A percentile compares a stretch with the other conserved stretches of the same genome.
These are phyloP conservation scores for Aegithalos caudatus DNA, from an alignment of 2,113 vertebrate genomes.

Conservation along the genomic window DNA sequence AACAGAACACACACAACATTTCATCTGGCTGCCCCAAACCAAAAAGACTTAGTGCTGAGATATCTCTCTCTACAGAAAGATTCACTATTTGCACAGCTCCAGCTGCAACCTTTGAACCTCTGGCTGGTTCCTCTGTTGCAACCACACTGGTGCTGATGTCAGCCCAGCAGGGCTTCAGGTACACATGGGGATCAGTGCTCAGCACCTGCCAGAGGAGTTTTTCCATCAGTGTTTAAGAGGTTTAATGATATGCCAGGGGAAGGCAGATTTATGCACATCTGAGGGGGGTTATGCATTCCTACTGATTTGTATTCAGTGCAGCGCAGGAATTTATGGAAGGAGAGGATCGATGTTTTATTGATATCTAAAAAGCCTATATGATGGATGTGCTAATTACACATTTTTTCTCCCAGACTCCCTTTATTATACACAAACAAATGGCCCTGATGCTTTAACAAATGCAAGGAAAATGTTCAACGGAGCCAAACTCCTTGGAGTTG, in stretches of 20 bases:
- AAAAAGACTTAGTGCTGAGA: neutral
- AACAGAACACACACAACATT: neutral
- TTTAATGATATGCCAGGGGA: neutral
- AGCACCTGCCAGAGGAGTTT: neutral
- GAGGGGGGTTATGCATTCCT: neutral
- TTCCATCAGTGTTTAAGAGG: neutral
- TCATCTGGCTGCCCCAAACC: neutral
- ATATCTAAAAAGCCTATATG: constrained; percentile 9
- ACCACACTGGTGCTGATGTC: neutral
- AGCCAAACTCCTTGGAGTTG: neutral
- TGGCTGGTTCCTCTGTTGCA: neutral
- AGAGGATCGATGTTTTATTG: constrained; percentile 8
- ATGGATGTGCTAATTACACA: constrained; percentile 23
- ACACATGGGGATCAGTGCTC: fast-evolving
- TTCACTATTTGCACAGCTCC: neutral
- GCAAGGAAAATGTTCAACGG: neutral
- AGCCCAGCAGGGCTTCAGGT: neutral
- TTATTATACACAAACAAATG: neutral
- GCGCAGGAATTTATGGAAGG: neutral
- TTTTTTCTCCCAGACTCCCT: neutral
- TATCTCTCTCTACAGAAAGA: fast-evolving
- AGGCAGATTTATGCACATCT: constrained; percentile 32
- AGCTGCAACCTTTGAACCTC: neutral
- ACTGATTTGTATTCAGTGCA: neutral
- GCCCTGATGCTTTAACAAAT: neutral